These are phyloP conservation scores for Leucoraja erinaceus DNA, from an alignment of 2,113 vertebrate species.

Conservation along the genomic window DNA sequence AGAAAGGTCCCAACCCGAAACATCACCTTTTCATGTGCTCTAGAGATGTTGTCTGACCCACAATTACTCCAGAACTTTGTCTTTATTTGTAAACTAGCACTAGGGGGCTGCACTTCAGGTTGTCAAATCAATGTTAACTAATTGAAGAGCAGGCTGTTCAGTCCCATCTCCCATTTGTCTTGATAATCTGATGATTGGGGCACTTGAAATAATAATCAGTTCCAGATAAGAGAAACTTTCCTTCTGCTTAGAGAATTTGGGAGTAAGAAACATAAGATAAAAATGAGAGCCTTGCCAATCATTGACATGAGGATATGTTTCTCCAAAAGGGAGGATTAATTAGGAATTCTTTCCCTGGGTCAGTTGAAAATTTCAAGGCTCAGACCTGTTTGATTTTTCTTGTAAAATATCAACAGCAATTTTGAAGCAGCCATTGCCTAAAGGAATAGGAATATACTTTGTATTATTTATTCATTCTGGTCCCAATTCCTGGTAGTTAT, in stretches of 20 bases:
- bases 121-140: too few relatives aligned
- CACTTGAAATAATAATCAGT: not conserved
- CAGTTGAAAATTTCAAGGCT: too few relatives aligned
- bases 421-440: not conserved
- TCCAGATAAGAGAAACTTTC: not conserved
- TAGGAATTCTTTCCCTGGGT: not conserved
- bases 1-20: too few relatives aligned
- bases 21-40: too few relatives aligned
- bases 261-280: not conserved
- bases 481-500: not conserved
- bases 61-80: too few relatives aligned
- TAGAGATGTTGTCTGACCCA: too few relatives aligned
- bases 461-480: not conserved
- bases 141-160: not conserved
- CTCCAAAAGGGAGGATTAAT: not conserved
- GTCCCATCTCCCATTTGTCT: too few relatives aligned
- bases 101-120: too few relatives aligned
- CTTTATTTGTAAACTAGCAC: too few relatives aligned
- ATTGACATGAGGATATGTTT: not conserved
- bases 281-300: not conserved
- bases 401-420: too few relatives aligned
- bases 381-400: too few relatives aligned
- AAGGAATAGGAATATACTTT: not conserved
- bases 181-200: not conserved
- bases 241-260: not conserved